Evolutionary conservation across 2,113 vertebrate species (phyloP).

Genomic region (Nipponia nippon): DNA sequence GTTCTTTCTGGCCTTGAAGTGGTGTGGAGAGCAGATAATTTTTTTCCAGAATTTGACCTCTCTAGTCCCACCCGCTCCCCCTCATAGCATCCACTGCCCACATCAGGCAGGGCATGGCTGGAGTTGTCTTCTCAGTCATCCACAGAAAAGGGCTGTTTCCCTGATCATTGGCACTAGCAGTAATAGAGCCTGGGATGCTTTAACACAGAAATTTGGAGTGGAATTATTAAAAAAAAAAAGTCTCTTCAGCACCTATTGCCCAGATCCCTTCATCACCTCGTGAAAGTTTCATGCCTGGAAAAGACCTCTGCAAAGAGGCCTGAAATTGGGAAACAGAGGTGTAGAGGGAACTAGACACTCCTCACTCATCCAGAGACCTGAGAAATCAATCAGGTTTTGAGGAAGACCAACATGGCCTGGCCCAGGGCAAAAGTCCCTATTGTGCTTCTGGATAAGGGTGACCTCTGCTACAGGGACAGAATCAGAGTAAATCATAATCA

Average conservation of each 20-base stretch:
- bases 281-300: background rate
- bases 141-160: fast-evolving
- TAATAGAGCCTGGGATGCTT: background rate
- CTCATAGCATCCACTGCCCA: background rate
- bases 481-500: background rate
- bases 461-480: background rate
- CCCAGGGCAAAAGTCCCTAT: background rate
- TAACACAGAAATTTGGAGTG: background rate
- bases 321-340: background rate
- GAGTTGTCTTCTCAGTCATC: background rate
- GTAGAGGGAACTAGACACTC: background rate
- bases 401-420: background rate
- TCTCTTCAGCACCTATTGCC: background rate
- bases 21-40: background rate
- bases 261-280: background rate
- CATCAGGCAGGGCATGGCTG: background rate
- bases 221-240: background rate
- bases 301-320: background rate
- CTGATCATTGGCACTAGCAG: background rate
- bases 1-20: background rate
- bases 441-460: background rate
- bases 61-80: background rate
- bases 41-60: background rate
- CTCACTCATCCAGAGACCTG: background rate
- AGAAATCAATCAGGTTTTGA: background rate